Evolutionary conservation across 2,797 vertebrate genomes (phyloP).

Genomic region (Neosalanx taihuensis): DNA sequence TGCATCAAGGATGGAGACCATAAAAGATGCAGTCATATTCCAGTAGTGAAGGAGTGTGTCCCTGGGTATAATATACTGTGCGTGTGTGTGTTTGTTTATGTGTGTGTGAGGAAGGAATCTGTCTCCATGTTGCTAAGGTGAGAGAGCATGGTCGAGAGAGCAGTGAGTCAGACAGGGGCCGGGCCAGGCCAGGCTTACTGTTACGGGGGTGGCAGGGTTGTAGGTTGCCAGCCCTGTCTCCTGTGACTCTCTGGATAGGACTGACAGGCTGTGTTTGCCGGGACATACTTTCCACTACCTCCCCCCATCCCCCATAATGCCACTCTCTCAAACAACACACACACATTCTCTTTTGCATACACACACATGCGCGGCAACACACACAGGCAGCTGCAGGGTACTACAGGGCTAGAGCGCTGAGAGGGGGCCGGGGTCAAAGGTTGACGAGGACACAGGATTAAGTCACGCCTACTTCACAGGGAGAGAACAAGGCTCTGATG

Average conservation of each 20-base stretch:
- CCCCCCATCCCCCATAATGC: not conserved
- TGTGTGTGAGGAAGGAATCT: not conserved
- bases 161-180: constrained; percentile 16
- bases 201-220: constrained; percentile 18
- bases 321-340: not conserved
- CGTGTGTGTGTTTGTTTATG: not conserved
- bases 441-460: not conserved
- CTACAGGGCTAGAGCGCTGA: not conserved
- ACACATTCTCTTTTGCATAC: not conserved
- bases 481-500: not conserved
- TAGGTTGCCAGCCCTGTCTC: constrained; percentile 6
- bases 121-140: constrained; percentile 14
- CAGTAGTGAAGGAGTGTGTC: not conserved
- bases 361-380: not conserved
- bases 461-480: not conserved
- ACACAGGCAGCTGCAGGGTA: not conserved
- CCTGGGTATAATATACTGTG: not conserved
- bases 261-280: not conserved
- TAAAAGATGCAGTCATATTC: not conserved
- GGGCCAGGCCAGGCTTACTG: constrained; percentile 14
- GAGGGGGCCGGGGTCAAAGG: not conserved
- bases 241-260: constrained; percentile 10
- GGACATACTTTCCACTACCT: constrained; percentile 18
- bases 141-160: constrained; percentile 23
- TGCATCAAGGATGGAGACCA: not conserved